These are phyloP conservation scores for Teleiodes luculella DNA, from an alignment of 2,888 invertebrate species.

Conservation along the genomic window DNA sequence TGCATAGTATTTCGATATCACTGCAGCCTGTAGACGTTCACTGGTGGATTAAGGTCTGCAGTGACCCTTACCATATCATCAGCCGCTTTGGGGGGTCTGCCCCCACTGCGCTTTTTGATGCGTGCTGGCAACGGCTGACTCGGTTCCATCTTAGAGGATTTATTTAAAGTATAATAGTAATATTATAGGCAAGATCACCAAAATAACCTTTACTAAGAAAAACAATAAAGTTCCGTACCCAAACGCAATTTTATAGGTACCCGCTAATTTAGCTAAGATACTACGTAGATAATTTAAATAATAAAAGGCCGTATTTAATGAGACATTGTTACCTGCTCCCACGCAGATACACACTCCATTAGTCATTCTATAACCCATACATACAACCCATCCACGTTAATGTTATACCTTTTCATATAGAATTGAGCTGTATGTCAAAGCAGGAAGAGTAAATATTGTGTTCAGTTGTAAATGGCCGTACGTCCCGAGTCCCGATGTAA, in stretches of 20 bases:
- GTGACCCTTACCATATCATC: no score
- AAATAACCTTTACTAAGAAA: not conserved
- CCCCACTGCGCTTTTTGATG: no score
- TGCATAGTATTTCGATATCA: not conserved
- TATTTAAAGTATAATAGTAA: no score
- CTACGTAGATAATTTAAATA: slow-evolving; percentile 20
- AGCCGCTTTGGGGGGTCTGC: no score
- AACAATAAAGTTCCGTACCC: not conserved
- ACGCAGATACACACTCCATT: slow-evolving; percentile 23
- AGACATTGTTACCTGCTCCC: slow-evolving; percentile 29
- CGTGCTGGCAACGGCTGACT: no score
- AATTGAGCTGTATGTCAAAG: no score
- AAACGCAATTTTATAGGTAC: slow-evolving; percentile 5
- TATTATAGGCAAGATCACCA: not conserved
- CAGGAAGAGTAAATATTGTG: no score
- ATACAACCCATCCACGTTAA: not conserved
- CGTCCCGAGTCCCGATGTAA: no score
- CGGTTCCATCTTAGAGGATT: no score
- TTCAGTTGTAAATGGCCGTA: no score
- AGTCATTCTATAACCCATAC: slow-evolving; percentile 24
- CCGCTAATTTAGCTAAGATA: slow-evolving; percentile 8
- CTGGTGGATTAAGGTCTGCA: no score
- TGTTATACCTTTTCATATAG: not conserved
- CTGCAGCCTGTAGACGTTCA: no score
- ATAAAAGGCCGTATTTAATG: slow-evolving; percentile 21